These are phyloP conservation scores for Antrozous pallidus DNA, from an alignment of 2,797 vertebrate genomes.

Conservation along the genomic window DNA sequence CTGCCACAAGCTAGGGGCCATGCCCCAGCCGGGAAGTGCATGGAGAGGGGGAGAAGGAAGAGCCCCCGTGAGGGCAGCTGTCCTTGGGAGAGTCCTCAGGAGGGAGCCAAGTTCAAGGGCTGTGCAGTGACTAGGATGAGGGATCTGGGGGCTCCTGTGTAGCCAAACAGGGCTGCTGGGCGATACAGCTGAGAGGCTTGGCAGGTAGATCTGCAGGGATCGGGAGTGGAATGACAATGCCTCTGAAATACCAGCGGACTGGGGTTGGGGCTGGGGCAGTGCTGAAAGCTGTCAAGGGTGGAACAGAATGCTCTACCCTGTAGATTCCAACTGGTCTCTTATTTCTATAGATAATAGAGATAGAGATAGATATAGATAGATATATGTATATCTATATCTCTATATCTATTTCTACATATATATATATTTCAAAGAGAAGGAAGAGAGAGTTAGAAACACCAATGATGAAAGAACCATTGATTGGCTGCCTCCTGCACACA, in stretches of 20 bases:
- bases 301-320: not conserved
- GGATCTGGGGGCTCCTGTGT: not conserved
- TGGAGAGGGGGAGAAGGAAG: not conserved
- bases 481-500: no score
- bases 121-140: not conserved
- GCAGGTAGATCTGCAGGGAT: not conserved
- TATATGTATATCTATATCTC: no score
- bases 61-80: not conserved
- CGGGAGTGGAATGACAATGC: not conserved
- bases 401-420: no score
- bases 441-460: no score
- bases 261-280: not conserved
- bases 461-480: no score
- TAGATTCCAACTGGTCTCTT: not conserved
- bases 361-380: no score
- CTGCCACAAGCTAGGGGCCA: not conserved
- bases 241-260: not conserved
- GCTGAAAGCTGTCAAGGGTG: not conserved
- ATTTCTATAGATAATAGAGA: no score
- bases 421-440: no score
- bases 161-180: not conserved
- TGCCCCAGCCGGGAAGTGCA: not conserved
- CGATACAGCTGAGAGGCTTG: not conserved
- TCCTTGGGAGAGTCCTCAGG: not conserved
- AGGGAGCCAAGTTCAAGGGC: not conserved